A percentile compares a stretch with the other conserved stretches of the same genome.
Conservation (phyloP, 2,797 vertebrate species). For the Mormyrops attenuatus region DNA sequence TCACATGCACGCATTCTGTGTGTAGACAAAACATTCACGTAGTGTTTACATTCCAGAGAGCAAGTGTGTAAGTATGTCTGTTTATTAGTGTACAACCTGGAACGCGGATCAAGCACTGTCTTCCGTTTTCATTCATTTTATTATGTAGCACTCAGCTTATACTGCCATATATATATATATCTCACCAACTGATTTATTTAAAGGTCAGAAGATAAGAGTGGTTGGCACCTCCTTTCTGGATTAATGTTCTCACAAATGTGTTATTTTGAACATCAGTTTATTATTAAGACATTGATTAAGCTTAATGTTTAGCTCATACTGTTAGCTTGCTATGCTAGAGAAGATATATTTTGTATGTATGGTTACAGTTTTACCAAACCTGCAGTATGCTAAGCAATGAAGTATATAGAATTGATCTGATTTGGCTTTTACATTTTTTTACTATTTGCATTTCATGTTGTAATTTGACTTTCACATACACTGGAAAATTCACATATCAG, state of each 20-base stretch:
- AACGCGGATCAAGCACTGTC: not conserved
- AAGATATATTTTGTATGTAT: not conserved
- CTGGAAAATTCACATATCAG: not conserved
- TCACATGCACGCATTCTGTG: not conserved
- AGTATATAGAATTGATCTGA: not conserved
- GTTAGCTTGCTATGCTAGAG: not conserved
- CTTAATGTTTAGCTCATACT: not conserved
- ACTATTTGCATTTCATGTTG: not conserved
- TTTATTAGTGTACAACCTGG: not conserved
- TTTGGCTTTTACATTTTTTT: not conserved
- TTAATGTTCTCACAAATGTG: not conserved
- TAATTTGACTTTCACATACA: not conserved
- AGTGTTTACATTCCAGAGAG: not conserved
- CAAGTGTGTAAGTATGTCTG: not conserved
- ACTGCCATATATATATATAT: slow-evolving; percentile 49
- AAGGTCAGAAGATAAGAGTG: not conserved
- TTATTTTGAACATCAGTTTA: not conserved
- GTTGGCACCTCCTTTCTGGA: not conserved
- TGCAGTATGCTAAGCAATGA: not conserved
- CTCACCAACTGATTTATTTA: not conserved
- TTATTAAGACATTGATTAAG: not conserved
- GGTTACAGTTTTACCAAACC: not conserved
- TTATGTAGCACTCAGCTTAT: slow-evolving; percentile 56
- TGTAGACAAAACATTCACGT: not conserved
- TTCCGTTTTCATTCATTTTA: slow-evolving; percentile 7